A percentile compares a stretch with the other conserved stretches of the same genome.
Conservation (phyloP, 2,888 invertebrate genomes). For the Papilio demoleus region DNA sequence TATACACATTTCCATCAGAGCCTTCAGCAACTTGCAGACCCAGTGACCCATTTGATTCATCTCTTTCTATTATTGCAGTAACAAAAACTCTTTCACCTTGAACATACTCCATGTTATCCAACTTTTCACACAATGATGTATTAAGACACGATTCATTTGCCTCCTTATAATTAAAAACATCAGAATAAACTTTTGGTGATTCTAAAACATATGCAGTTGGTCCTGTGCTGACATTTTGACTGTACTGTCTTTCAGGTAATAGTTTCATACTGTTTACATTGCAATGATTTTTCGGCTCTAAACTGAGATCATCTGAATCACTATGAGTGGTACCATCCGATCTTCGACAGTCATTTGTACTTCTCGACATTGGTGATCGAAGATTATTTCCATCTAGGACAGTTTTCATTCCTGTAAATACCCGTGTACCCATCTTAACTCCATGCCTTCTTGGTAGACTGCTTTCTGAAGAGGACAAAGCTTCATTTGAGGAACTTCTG, state of each 20-base stretch:
- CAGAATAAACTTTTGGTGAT: constrained; percentile 79
- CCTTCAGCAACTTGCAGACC: constrained; percentile 90
- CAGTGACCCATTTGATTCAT: constrained; percentile 85
- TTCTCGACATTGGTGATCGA: constrained; percentile 56
- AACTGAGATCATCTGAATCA: constrained; percentile 77
- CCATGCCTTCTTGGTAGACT: constrained; percentile 84
- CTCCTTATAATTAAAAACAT: constrained; percentile 72
- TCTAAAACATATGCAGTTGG: constrained; percentile 80
- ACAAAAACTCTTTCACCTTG: constrained; percentile 87
- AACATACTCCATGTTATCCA: constrained; percentile 88
- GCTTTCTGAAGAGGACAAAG: constrained; percentile 78
- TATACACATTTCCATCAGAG: constrained; percentile 91
- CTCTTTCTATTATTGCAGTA: constrained; percentile 85
- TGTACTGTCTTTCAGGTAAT: constrained; percentile 75
- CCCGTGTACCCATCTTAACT: constrained; percentile 90
- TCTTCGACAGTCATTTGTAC: constrained; percentile 57
- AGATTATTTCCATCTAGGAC: constrained; percentile 58
- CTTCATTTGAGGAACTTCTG: constrained; percentile 75
- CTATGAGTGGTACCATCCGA: constrained; percentile 73
- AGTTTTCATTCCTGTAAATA: constrained; percentile 81
- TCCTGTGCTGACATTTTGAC: constrained; percentile 58
- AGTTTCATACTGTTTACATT: constrained; percentile 79
- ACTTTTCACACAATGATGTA: constrained; percentile 87
- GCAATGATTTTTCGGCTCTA: constrained; percentile 77
- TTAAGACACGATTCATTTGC: constrained; percentile 82